A percentile compares a stretch with the other conserved stretches of the same genome.
Evolutionary conservation across 2,113 vertebrate species (phyloP).

Genomic region (Ophiodon elongatus): DNA sequence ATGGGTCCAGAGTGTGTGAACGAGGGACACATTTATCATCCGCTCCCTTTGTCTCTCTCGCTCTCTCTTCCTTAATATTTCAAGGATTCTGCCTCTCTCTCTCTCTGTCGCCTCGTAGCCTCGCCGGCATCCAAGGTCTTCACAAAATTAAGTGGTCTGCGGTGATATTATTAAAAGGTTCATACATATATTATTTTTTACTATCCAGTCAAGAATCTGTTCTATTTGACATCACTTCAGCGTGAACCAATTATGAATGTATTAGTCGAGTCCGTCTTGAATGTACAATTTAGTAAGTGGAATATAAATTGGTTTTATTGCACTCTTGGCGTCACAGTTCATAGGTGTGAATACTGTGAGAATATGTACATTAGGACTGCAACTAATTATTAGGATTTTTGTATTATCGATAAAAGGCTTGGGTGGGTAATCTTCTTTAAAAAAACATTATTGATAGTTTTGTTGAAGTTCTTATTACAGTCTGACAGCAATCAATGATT

Average conservation of each 20-base stretch:
- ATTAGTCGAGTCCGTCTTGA: background rate
- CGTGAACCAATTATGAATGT: background rate
- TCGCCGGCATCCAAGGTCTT: conserved; percentile 29
- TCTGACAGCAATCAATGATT: no score
- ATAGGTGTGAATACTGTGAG: background rate
- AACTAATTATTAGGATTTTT: background rate
- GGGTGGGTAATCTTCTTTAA: background rate
- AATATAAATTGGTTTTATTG: background rate
- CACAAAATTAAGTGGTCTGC: conserved; percentile 27
- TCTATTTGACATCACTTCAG: background rate
- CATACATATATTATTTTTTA: background rate
- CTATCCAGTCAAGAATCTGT: background rate
- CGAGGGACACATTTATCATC: conserved; percentile 42
- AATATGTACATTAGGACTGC: background rate
- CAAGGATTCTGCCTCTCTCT: background rate
- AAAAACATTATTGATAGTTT: background rate
- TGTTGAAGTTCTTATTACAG: no score
- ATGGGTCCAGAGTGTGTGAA: conserved; percentile 14
- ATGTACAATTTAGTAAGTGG: background rate
- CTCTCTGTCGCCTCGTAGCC: conserved; percentile 5
- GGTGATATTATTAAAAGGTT: conserved; percentile 34
- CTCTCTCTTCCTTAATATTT: background rate
- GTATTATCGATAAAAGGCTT: background rate
- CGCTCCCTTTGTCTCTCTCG: conserved; percentile 1
- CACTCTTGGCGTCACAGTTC: background rate